These are phyloP conservation scores for Carabus problematicus DNA, from an alignment of 2,888 invertebrate genomes.

Conservation along the genomic window DNA sequence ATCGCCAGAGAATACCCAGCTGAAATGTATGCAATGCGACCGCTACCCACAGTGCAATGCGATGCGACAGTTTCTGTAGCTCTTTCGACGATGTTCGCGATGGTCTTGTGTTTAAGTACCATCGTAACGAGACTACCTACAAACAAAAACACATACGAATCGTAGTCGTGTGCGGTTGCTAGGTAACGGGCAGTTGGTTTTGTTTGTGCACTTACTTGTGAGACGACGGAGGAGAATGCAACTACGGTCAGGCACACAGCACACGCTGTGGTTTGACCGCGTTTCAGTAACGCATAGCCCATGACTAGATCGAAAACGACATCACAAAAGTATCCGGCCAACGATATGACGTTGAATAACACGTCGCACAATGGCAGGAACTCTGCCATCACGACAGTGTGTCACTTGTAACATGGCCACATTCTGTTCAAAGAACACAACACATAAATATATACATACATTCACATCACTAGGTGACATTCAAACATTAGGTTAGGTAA, in stretches of 20 bases:
- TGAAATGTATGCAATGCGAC: slow-evolving; percentile 71
- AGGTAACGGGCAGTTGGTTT: neutral
- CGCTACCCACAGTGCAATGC: slow-evolving; percentile 56
- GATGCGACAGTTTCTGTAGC: slow-evolving; percentile 29
- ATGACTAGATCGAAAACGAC: slow-evolving; percentile 87
- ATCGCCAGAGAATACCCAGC: slow-evolving; percentile 79
- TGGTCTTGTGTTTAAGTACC: slow-evolving; percentile 71
- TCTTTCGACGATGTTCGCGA: slow-evolving; percentile 57
- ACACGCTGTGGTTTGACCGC: slow-evolving; percentile 70
- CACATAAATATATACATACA: too few species aligned
- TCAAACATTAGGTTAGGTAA: too few species aligned
- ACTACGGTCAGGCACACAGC: slow-evolving; percentile 75
- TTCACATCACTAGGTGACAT: too few species aligned
- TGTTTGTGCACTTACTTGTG: slow-evolving; percentile 65
- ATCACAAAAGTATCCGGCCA: slow-evolving; percentile 90
- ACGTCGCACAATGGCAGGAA: slow-evolving; percentile 91
- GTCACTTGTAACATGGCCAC: slow-evolving; percentile 43
- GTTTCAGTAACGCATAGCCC: slow-evolving; percentile 81
- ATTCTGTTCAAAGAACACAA: too few species aligned
- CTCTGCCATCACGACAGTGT: slow-evolving; percentile 68
- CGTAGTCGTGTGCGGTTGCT: neutral
- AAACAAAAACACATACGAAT: slow-evolving; percentile 39
- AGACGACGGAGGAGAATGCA: slow-evolving; percentile 74
- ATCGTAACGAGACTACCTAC: slow-evolving; percentile 74
- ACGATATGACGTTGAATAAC: slow-evolving; percentile 87